Evolutionary conservation across 64 coral and sea anemone genomes (phyloP).

Genomic region (Pachyseris speciosa): DNA sequence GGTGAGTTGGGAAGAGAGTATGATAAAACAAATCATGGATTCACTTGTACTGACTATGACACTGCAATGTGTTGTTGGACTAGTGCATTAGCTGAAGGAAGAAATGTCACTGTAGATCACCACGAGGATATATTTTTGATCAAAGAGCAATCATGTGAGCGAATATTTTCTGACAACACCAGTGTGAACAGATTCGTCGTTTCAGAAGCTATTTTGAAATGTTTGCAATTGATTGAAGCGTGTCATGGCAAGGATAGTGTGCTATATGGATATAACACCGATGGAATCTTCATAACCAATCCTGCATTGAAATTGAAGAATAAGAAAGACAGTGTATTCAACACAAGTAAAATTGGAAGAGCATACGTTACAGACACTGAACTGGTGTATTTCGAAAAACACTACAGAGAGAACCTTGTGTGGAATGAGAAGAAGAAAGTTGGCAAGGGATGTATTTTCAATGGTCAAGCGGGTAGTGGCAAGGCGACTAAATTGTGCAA

Average conservation of each 20-base stretch:
- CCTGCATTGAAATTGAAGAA: neutral
- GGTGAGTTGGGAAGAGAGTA: constrained; percentile 29
- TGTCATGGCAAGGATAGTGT: neutral
- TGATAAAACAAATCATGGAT: constrained; percentile 1
- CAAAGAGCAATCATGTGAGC: neutral
- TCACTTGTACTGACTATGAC: neutral
- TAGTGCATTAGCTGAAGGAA: neutral
- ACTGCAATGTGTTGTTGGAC: constrained; percentile 68
- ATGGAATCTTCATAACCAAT: neutral
- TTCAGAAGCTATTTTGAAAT: constrained; percentile 24
- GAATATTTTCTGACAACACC: neutral
- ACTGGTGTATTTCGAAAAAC: constrained; percentile 17
- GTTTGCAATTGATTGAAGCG: neutral
- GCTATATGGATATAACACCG: neutral
- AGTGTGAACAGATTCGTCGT: constrained; percentile 47
- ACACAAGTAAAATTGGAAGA: neutral
- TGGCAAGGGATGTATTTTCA: constrained; percentile 18
- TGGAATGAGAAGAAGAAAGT: neutral
- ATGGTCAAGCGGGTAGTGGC: constrained; percentile 13
- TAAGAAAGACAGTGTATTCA: neutral
- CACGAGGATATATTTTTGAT: neutral
- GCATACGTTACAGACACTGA: constrained; percentile 1
- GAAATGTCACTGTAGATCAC: constrained; percentile 10
- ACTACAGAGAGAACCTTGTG: constrained; percentile 23
- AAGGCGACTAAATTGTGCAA: constrained; percentile 28